Base-by-base conservation (phyloP, 1,140 invertebrate genomes). In the Steinernema feltiae region DNA sequence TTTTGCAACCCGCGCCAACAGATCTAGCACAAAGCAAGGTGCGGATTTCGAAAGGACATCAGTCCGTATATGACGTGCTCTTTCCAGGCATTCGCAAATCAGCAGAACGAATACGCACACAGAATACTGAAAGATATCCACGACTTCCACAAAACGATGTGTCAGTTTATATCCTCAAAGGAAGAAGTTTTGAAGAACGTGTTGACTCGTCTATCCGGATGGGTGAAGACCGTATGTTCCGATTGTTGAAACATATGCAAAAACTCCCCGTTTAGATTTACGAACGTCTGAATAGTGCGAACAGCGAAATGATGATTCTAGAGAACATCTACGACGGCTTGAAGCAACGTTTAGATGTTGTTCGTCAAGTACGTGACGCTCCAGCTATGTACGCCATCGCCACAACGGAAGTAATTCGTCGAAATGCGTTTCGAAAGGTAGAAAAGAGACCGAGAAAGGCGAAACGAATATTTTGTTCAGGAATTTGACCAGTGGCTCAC, bases 331-430 rank as follows among this genome's bases (percentile, higher is more conserved):
- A 63, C 24, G 24, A 63, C 53, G 53, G 53, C 24, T 21, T 63
- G 15, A 63, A 63, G 53, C 53, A 63, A 63, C 53, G 53, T 27
- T 27, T 63, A 27, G 53, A 63, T 27, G 53, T 63, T 63, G 53
- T 63, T 7, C 53, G 53, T 3, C 53, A 63, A 27, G 53, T 63
- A 3, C 53, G 53, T 17, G 53, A 63, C 24, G 53, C 53, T 7
- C 53, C 53, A 3, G 24, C 24, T 27, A 63, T 63, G 53, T 63
- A n/a, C 24, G 53, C 53, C 24, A 63, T 63, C 24, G 53, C 53
- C 15, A 27, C 24, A 7, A 63, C 53, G 3, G 53, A 63, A 27
- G 53, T 63, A 7, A 63, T 63, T 63, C 53, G 53, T 63, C 15
- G 53, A 27, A 63, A 63, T 27, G 53, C 53, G 2, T 63, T 63